These are phyloP conservation scores for Leucoraja erinaceus DNA, from an alignment of 2,113 vertebrate genomes.

Conservation along the genomic window DNA sequence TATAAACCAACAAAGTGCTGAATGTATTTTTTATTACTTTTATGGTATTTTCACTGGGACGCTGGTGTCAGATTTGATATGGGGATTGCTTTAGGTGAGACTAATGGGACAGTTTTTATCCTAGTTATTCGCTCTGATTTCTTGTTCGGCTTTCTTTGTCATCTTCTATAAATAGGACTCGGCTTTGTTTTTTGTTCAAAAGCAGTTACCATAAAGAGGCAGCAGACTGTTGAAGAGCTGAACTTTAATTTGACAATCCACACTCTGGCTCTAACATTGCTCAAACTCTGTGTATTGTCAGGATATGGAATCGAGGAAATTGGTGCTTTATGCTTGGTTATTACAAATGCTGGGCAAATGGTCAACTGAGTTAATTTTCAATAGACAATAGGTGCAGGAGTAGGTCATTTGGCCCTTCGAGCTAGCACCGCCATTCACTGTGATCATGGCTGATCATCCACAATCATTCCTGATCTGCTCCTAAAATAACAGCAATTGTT, in stretches of 20 bases:
- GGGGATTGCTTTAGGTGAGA: background rate
- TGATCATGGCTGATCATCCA: too few species aligned
- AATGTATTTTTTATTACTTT: background rate
- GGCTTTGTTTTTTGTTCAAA: background rate
- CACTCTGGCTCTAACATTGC: background rate
- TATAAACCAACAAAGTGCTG: background rate
- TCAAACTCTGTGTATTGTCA: background rate
- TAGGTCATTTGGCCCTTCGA: too few species aligned
- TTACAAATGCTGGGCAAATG: background rate
- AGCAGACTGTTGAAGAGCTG: background rate
- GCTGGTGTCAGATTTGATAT: background rate
- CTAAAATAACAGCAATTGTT: background rate
- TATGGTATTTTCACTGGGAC: background rate
- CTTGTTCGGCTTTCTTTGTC: background rate
- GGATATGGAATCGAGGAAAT: background rate
- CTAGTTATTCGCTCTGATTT: background rate
- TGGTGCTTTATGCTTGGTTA: background rate
- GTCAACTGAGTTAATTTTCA: background rate
- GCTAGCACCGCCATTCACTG: too few species aligned
- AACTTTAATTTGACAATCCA: background rate
- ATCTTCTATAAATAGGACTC: background rate
- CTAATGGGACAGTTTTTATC: background rate
- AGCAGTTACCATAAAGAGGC: background rate
- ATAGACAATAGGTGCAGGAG: too few species aligned
- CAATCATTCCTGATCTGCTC: too few species aligned